These are phyloP conservation scores for Neopipo cinnamomea DNA, from an alignment of 2,113 vertebrate species.

Conservation along the genomic window DNA sequence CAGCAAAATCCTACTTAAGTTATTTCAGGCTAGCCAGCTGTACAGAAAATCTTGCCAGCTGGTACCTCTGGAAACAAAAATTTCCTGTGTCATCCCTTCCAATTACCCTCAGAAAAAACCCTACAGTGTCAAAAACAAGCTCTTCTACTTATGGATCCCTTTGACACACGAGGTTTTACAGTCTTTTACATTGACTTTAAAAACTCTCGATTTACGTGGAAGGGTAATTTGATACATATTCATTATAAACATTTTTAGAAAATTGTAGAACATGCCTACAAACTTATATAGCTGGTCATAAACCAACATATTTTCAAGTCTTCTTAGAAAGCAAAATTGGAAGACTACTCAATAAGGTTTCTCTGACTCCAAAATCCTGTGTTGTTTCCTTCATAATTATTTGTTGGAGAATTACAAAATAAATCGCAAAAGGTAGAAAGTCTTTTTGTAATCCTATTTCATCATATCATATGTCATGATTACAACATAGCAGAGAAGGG, in stretches of 20 bases:
- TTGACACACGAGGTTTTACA: background rate
- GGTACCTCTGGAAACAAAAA: background rate
- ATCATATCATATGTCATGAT: background rate
- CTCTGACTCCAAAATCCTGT: background rate
- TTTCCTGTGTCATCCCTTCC: background rate
- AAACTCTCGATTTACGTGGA: background rate
- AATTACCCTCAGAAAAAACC: background rate
- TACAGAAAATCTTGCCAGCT: background rate
- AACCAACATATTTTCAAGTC: background rate
- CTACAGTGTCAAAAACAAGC: background rate
- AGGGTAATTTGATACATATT: background rate
- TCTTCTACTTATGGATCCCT: background rate
- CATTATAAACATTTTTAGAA: background rate
- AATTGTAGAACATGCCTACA: background rate
- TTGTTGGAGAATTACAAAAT: background rate
- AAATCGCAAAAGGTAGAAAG: constrained; percentile 21
- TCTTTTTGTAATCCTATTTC: constrained; percentile 5
- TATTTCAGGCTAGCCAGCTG: background rate
- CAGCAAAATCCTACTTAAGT: background rate
- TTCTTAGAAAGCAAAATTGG: background rate
- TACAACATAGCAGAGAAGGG: background rate
- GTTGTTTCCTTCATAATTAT: background rate
- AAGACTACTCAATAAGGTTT: background rate
- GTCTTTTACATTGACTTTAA: background rate
- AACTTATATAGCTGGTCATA: background rate